phyloP scores from a whole-genome alignment of 2,797 vertebrate species.

The Ctenopoma multispine region DNA sequence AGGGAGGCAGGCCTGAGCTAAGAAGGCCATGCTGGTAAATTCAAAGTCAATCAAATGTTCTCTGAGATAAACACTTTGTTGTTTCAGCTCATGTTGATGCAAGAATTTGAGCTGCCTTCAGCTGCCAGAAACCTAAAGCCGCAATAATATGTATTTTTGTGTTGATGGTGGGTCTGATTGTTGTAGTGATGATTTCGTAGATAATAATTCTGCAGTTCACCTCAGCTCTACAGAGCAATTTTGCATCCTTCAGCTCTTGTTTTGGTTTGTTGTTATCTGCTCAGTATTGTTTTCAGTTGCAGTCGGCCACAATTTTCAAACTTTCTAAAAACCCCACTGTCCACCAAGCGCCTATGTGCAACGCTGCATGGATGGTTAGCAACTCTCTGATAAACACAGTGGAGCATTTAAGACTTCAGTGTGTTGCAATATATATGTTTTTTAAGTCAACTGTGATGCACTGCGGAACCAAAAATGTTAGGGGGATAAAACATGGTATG shows the following conservation, averaged over 20 bases:
- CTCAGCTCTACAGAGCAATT: background rate
- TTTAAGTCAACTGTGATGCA: background rate
- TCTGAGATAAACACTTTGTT: too few relatives aligned
- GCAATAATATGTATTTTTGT: background rate
- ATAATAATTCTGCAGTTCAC: background rate
- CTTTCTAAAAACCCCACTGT: background rate
- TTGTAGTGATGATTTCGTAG: background rate
- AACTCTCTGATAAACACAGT: too few relatives aligned
- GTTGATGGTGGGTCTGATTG: background rate
- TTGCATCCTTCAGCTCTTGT: conserved; percentile 18
- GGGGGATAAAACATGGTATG: conserved; percentile 7
- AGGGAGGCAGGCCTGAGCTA: conserved; percentile 7
- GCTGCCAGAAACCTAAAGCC: background rate
- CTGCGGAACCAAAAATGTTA: conserved; percentile 6
- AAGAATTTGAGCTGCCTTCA: conserved; percentile 2
- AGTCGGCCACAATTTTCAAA: background rate
- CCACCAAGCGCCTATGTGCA: too few relatives aligned
- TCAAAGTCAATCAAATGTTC: conserved; percentile 15
- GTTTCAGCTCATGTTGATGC: too few relatives aligned
- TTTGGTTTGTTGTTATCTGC: conserved; percentile 7
- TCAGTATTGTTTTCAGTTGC: background rate
- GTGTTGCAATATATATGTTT: background rate
- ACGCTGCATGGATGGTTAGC: background rate
- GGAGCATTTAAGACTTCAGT: too few relatives aligned
- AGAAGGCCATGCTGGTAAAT: conserved; percentile 20